Base-by-base conservation (phyloP, 2,888 invertebrate species). In the Microctonus aethiopoides region DNA sequence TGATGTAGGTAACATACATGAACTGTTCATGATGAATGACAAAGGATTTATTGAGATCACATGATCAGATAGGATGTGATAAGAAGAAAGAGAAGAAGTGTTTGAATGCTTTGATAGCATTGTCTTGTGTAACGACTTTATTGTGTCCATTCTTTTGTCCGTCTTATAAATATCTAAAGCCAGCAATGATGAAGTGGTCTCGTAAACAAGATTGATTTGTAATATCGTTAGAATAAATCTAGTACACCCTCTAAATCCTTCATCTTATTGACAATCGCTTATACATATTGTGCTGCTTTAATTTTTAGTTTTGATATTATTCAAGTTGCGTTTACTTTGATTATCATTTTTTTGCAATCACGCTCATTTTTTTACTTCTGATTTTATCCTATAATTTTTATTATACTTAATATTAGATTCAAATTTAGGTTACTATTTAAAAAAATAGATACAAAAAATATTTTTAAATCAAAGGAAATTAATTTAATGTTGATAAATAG, bases 91-190 rank as follows among this genome's bases (percentile, higher is more conserved):
- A 24, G 10, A 13, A 22, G n/a, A 56, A n/a, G 24, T 29, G 24
- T 26, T 10, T 29, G 13, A n/a, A 32, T 32, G 34, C 57, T 6
- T 52, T 26, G n/a, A 57, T 34, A 16, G 57, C 2, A 46, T 4
- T 57, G n/a, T 57, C n/a, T 32, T 57, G 20, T 57, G 29, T 32
- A 34, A 57, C 32, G 57, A 57, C 57, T 57, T 57, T 57, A 57
- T 57, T 57, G 34, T 57, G 13, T 57, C 29, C n/a, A 57, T 34
- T 57, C n/a, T 16, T 32, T 32, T 57, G 54, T 54, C 54, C 3
- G 24, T n/a, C 20, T 16, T 57, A 57, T 57, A 24, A 54, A 24
- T 26, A 54, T 54, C 24, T 10, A 54, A n/a, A 24, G 54, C 54
- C 54, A 54, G 54, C 54, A 54, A 54, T 54, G 54, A 54, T 54